Evolutionary conservation across 2,888 invertebrate species (phyloP).

Genomic region (Asteroscopus sphinx): DNA sequence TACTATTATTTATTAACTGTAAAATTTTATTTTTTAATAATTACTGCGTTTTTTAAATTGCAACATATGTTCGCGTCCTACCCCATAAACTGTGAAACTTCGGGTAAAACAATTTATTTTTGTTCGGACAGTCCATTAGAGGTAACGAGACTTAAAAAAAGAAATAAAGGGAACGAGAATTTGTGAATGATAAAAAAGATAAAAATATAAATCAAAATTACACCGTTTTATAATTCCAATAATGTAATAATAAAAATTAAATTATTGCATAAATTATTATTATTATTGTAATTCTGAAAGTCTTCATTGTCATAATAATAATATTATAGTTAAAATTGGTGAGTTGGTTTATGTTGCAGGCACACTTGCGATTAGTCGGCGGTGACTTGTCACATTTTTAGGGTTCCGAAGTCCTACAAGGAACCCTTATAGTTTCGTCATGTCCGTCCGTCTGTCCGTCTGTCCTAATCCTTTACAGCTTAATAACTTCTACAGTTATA

Average conservation of each 20-base stretch:
- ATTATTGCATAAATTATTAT: slow-evolving; percentile 43
- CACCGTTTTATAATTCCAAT: slow-evolving; percentile 45
- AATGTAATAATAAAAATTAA: slow-evolving; percentile 36
- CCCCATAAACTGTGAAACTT: slow-evolving; percentile 8
- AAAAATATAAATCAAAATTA: slow-evolving; percentile 27
- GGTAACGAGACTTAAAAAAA: slow-evolving; percentile 29
- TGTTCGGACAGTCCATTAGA: slow-evolving; percentile 36
- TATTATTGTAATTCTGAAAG: slow-evolving; percentile 29
- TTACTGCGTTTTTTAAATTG: slow-evolving; percentile 22
- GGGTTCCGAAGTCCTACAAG: too few species aligned
- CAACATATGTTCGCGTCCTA: slow-evolving; percentile 9
- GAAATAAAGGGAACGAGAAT: slow-evolving; percentile 7
- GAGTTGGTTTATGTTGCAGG: slow-evolving; percentile 23
- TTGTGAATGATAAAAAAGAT: slow-evolving; percentile 36
- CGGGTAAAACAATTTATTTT: slow-evolving; percentile 29
- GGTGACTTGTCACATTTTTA: slow-evolving; percentile 24
- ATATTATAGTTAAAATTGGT: slow-evolving; percentile 27
- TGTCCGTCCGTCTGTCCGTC: too few species aligned
- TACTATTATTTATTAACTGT: slow-evolving; percentile 39
- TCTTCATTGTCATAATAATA: slow-evolving; percentile 57
- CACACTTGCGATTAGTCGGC: slow-evolving; percentile 38
- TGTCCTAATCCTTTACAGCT: too few species aligned
- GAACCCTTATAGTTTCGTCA: too few species aligned
- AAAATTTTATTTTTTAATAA: slow-evolving; percentile 33
- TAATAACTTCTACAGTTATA: too few species aligned